Conservation (phyloP, 2,888 invertebrate species). For the Callyntrura sp. region DNA sequence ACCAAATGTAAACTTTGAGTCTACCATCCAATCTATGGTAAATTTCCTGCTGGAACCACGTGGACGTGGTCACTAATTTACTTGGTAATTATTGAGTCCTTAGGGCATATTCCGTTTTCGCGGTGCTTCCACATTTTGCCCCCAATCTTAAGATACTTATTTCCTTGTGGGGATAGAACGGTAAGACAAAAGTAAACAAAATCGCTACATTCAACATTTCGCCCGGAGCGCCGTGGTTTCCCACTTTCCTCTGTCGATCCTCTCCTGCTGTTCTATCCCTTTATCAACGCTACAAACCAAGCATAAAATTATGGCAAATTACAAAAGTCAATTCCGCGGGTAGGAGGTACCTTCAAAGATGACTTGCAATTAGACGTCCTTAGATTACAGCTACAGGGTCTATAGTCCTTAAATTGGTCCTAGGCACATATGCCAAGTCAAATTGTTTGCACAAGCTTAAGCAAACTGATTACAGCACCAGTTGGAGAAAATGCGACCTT, state of each 20-base stretch:
- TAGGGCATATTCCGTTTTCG: background rate
- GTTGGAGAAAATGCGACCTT: too few relatives aligned
- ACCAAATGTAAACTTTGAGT: background rate
- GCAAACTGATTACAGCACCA: slow-evolving; percentile 30
- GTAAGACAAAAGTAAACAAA: too few relatives aligned
- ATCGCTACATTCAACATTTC: too few relatives aligned
- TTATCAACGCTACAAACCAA: background rate
- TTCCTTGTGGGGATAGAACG: too few relatives aligned
- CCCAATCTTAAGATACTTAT: too few relatives aligned
- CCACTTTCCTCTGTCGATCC: too few relatives aligned
- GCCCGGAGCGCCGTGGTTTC: too few relatives aligned
- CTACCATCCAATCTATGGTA: background rate
- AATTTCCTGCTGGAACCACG: background rate
- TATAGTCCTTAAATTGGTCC: slow-evolving; percentile 68
- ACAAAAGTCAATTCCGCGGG: slow-evolving; percentile 7
- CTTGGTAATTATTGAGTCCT: background rate
- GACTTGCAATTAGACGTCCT: slow-evolving; percentile 70
- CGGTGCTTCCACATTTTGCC: too few relatives aligned
- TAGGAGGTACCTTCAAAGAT: slow-evolving; percentile 77
- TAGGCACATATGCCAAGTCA: slow-evolving; percentile 71
- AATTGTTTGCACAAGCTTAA: slow-evolving; percentile 47
- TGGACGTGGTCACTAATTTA: background rate
- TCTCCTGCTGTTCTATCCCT: background rate
- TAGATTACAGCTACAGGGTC: slow-evolving; percentile 76
- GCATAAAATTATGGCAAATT: background rate